Evolutionary conservation across 2,113 vertebrate genomes (phyloP), one percentile per base, ranked within the genome.

Genomic region (Pelecanoides urinatrix): DNA sequence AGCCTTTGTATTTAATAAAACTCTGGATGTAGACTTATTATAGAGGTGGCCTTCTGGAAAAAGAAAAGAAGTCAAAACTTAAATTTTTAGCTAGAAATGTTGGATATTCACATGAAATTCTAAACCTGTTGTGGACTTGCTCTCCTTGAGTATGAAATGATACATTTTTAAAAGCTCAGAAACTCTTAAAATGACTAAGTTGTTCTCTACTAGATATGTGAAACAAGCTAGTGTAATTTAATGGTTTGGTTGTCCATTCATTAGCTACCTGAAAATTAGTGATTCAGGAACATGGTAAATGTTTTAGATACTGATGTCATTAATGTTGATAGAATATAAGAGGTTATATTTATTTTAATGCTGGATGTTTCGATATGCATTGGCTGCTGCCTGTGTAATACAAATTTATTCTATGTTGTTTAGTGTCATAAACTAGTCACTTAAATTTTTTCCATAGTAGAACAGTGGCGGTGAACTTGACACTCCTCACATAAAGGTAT

Each of bases 61-160:
- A 67, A 61, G 3, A 30, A 10, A n/a, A 17, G 7, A 29, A 13
- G 13, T 73, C 10, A 32, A 44, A 30, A 1, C 4, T 4, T 7
- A 3, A 8, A 4, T 16, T 55, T 88, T 52, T 38, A 27, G 8
- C 15, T 47, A 16, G 21, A 29, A 44, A 75, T 13, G 7, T 2
- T 36, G 17, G 36, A 1, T 0, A 3, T 40, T 36, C 7, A 16
- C 2, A 5, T 55, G 5, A 27, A 71, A n/a, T 29, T 47, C 8
- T 55, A 20, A 50, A 9, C 3, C 4, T 55, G 3, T 30, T 63
- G 17, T 10, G 13, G 26, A 22, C 6, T 56, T 71, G 2, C 5
- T 86, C 1, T 52, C 38, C 6, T 26, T 38, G 9, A 32, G 3
- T 36, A 26, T 36, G n/a, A 59, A 79, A 32, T 38, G 0, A 15